Evolutionary conservation across 2,113 vertebrate species (phyloP), one percentile per base, ranked within the genome.

Genomic region (Chlamydotis undulata): DNA sequence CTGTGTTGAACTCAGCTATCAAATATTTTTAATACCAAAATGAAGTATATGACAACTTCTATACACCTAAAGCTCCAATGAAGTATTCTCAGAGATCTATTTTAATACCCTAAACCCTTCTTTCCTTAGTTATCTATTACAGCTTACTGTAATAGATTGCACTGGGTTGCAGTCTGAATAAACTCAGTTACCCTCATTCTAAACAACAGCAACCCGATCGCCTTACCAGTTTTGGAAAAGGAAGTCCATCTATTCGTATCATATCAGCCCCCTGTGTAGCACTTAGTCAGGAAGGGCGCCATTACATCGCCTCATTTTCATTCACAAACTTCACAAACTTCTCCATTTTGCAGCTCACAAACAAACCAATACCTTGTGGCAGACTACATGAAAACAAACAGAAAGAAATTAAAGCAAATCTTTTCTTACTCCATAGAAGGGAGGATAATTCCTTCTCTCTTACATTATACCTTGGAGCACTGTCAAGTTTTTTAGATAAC

Each of bases 221-320:
- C 28, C 8, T 41, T n/a, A 82, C 5, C 35, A 52, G 18, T 9
- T 8, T 31, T 61, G 80, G 33, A 60, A 21, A 82, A 78, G 65
- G 7, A 43, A 61, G 12, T 31, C n/a, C 31, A 31, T 24, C 29
- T 80, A 19, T 41, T 70, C 3, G 0, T 45, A 28, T 6, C 2
- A 0, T 43, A 43, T 14, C 41, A 24, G 8, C 14, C 3, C 7
- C 7, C 26, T 86, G 47, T 35, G 22, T 0, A 39, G 19, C 8
- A 3, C 24, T 25, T 16, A 50, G 12, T 50, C 33, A 74, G 6
- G 39, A 78, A 49, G 7, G 9, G 19, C 4, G 56, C 49, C 17
- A 77, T n/a, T 37, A 45, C 6, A 63, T 50, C 29, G 60, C 29
- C 61, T 15, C 9, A 45, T 55, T 81, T 77, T 55, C 41, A 41